Evolutionary conservation across 2,888 invertebrate species (phyloP).

Genomic region (Spodoptera picta): DNA sequence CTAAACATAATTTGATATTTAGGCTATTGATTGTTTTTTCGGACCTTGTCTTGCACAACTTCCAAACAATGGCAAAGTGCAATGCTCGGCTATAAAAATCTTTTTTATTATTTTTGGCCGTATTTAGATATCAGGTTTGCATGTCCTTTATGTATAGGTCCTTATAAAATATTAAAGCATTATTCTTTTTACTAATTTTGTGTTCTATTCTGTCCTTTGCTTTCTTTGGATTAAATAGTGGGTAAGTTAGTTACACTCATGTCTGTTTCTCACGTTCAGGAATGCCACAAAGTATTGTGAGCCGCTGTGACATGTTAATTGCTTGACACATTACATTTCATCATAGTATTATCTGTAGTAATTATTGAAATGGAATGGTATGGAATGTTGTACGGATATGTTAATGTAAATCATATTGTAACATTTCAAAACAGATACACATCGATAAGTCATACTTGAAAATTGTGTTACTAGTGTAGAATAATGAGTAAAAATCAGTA

Average conservation of each 20-base stretch:
- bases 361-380: too few species aligned
- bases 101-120: constrained; percentile 3
- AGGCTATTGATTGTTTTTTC: background rate
- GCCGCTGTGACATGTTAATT: too few species aligned
- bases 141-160: background rate
- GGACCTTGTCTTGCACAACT: constrained; percentile 9
- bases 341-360: too few species aligned
- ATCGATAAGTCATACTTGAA: too few species aligned
- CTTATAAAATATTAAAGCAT: constrained; percentile 3
- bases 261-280: constrained; percentile 2
- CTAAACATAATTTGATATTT: constrained; percentile 6
- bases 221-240: constrained; percentile 49
- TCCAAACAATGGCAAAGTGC: constrained; percentile 19
- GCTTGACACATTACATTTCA: too few species aligned
- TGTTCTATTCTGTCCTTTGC: constrained; percentile 40
- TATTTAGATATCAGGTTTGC: background rate
- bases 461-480: too few species aligned
- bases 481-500: too few species aligned
- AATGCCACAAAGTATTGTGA: background rate
- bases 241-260: constrained; percentile 47
- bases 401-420: too few species aligned
- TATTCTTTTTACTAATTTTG: constrained; percentile 33
- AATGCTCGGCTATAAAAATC: constrained; percentile 12
- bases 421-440: too few species aligned
- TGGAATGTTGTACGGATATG: too few species aligned